Conservation (phyloP, 2,888 invertebrate species). For the Drosophila koepferae region DNA sequence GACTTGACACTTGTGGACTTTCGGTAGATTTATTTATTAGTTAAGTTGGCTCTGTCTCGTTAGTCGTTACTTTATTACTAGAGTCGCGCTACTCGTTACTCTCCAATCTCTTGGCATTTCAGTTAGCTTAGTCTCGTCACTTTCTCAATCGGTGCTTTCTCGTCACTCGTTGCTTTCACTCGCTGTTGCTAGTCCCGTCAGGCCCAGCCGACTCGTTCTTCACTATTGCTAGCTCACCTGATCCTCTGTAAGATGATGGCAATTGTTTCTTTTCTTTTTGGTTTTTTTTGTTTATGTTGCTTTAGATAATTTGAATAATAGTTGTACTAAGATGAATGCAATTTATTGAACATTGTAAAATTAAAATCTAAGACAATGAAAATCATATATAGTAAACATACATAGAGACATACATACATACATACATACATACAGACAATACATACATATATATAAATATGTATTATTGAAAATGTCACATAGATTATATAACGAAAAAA, state of each 20-base stretch:
- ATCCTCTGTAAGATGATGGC: constrained; percentile 4
- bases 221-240: constrained; percentile 48
- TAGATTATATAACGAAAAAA: constrained; percentile 50
- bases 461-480: constrained; percentile 56
- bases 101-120: too few species aligned
- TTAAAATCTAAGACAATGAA: constrained; percentile 50
- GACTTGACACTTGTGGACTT: neutral
- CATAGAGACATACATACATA: constrained; percentile 31
- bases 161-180: neutral
- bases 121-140: neutral
- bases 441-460: constrained; percentile 50
- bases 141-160: too few species aligned
- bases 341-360: constrained; percentile 19
- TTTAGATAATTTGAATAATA: neutral
- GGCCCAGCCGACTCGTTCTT: neutral
- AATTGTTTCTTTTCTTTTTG: neutral
- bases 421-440: constrained; percentile 33
- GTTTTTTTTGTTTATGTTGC: too few species aligned
- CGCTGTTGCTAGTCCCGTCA: neutral
- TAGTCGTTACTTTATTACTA: neutral
- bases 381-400: constrained; percentile 48
- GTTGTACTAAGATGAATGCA: constrained; percentile 28
- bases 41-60: neutral
- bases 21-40: neutral
- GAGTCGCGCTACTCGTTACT: neutral